Evolutionary conservation across 2,797 vertebrate species (phyloP), one percentile per base, ranked within the genome.

Genomic region (Champsocephalus gunnari): DNA sequence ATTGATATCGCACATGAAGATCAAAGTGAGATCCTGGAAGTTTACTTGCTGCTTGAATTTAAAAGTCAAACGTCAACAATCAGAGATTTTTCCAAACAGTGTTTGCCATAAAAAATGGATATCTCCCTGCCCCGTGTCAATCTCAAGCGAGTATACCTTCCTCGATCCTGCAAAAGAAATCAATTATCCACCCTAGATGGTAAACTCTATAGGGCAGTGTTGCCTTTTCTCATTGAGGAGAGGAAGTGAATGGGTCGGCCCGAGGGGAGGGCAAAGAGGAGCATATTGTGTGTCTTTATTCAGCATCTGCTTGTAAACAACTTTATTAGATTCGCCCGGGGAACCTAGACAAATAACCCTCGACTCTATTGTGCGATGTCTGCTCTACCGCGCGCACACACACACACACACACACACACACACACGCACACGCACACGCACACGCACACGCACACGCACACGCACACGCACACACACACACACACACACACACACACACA

Each of bases 161-260:
- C 55, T 43, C 41, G 49, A 74, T 63, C 57, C 32, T 12, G 67
- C 61, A 54, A 49, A 61, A 80, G 28, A 72, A 89, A 79, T 78
- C 77, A 90, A 87, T 91, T 89, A 88, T 92, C 84, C 82, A 86
- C 67, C 67, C 89, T 81, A 93, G 56, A 93, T 92, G 84, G 86
- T 85, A 88, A 81, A 75, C 54, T 89, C 66, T 85, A 88, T 86
- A 71, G 79, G 17, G 3, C 69, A 3, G 56, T 2, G 56, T 60
- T 56, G 56, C 59, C 48, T 75, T 72, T 73, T 80, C 74, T 82
- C 64, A 19, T 16, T 58, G 61, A 47, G 32, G 48, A 19, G 60
- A 64, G 49, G 78, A 57, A 41, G 69, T 73, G 83, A 87, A 88
- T 75, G 79, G 56, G 48, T 61, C 32, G 9, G 62, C 75, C 82